Conservation (phyloP, 2,113 vertebrate species). For the Numida meleagris region DNA sequence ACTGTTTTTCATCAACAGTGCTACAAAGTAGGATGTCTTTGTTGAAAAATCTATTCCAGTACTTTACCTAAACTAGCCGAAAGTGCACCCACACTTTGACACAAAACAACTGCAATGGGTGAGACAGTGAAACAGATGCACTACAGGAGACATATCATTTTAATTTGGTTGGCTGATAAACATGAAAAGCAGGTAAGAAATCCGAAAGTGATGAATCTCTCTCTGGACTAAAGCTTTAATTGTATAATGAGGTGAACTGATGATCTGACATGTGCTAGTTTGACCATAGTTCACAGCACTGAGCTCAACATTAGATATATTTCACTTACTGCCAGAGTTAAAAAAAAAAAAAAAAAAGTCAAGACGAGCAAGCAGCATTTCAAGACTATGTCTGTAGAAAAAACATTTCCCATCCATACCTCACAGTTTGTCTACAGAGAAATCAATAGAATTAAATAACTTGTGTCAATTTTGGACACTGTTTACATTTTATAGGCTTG, state of each 20-base stretch:
- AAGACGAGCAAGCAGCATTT: neutral
- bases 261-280: neutral
- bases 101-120: neutral
- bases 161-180: neutral
- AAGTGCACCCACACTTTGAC: neutral
- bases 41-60: neutral
- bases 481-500: conserved; percentile 19
- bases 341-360: neutral
- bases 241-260: neutral
- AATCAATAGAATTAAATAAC: conserved; percentile 34
- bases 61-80: neutral
- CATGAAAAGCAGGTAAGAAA: neutral
- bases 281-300: neutral
- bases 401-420: neutral
- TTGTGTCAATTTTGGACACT: neutral
- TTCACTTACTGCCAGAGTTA: neutral
- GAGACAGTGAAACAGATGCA: neutral
- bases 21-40: neutral
- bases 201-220: neutral
- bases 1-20: neutral
- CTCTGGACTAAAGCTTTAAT: neutral
- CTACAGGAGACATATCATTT: accelerated
- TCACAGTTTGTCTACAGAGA: neutral
- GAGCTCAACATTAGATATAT: neutral
- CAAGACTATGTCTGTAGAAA: neutral